A percentile compares a stretch with the other conserved stretches of the same genome.
Evolutionary conservation across 2,797 vertebrate genomes (phyloP).

Genomic region (Cottoperca gobio): DNA sequence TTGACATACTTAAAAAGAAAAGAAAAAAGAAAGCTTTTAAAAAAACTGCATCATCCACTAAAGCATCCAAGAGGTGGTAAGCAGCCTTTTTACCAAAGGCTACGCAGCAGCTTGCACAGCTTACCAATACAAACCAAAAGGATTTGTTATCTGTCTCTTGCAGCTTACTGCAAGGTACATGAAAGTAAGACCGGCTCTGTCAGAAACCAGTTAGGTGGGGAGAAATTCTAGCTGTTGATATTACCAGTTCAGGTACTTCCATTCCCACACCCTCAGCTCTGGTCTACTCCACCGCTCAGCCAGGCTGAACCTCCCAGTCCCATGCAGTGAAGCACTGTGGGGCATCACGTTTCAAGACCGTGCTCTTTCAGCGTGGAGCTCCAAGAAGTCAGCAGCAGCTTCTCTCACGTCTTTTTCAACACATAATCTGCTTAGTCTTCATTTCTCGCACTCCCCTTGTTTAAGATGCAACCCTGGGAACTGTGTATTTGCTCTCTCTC

Average conservation of each 20-base stretch:
- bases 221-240: conserved; percentile 42
- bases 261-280: conserved; percentile 22
- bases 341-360: conserved; percentile 32
- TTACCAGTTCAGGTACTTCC: conserved; percentile 37
- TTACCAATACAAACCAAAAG: conserved; percentile 30
- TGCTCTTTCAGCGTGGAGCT: conserved; percentile 12
- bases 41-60: conserved; percentile 36
- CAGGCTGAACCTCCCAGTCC: conserved; percentile 2
- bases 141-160: conserved; percentile 43
- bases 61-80: conserved; percentile 18
- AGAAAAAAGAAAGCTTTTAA: background rate
- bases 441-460: conserved; percentile 8
- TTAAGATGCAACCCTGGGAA: conserved; percentile 47
- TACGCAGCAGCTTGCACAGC: conserved; percentile 25
- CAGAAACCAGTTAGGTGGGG: conserved; percentile 59
- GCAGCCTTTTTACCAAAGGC: conserved; percentile 30
- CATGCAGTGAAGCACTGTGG: conserved; percentile 7
- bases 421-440: conserved; percentile 10
- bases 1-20: conserved; percentile 38
- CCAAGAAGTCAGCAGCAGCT: conserved; percentile 20
- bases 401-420: background rate
- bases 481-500: conserved; percentile 53
- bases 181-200: conserved; percentile 47
- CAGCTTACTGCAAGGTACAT: conserved; percentile 56
- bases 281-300: conserved; percentile 2